Evolutionary conservation across 2,888 invertebrate genomes (phyloP).

Genomic region (Campoplex capitator): DNA sequence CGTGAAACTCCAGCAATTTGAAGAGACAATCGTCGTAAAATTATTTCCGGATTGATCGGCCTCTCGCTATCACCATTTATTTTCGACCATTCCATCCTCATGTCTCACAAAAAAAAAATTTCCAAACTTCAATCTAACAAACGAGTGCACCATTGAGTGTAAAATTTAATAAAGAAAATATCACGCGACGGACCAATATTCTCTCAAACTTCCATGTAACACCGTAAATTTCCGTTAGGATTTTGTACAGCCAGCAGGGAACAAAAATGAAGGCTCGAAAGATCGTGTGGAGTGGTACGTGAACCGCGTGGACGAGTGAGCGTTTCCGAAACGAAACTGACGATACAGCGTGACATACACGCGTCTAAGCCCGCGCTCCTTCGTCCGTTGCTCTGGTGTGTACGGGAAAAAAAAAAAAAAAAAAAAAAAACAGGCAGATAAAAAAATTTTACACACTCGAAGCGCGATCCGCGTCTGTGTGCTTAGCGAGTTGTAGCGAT

Average conservation of each 20-base stretch:
- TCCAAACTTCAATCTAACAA: not conserved
- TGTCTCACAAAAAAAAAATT: not conserved
- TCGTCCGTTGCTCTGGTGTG: conserved; percentile 51
- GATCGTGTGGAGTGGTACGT: not conserved
- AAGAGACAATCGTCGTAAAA: conserved; percentile 67
- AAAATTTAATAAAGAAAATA: not conserved
- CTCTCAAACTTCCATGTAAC: not conserved
- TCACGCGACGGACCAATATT: not conserved
- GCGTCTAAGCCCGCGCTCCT: conserved; percentile 3
- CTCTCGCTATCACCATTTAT: conserved; percentile 51
- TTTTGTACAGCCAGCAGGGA: not conserved
- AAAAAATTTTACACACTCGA: conserved; percentile 35
- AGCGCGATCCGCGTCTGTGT: conserved; percentile 17
- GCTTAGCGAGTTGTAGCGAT: conserved; percentile 1
- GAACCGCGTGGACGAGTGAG: conserved; percentile 49
- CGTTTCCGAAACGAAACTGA: conserved; percentile 50
- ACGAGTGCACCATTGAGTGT: too few species aligned
- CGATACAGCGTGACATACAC: conserved; percentile 14
- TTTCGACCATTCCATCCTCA: conserved; percentile 67
- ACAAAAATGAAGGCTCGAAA: not conserved
- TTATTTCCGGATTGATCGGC: conserved; percentile 62
- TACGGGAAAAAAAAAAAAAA: too few species aligned
- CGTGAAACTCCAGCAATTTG: conserved; percentile 63
- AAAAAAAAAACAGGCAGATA: conserved; percentile 33
- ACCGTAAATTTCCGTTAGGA: not conserved